Percentiles rank a stretch among this genome's conserved stretches.
phyloP scores from a whole-genome alignment of 2,113 vertebrate species.

The Capreolus pygargus region DNA sequence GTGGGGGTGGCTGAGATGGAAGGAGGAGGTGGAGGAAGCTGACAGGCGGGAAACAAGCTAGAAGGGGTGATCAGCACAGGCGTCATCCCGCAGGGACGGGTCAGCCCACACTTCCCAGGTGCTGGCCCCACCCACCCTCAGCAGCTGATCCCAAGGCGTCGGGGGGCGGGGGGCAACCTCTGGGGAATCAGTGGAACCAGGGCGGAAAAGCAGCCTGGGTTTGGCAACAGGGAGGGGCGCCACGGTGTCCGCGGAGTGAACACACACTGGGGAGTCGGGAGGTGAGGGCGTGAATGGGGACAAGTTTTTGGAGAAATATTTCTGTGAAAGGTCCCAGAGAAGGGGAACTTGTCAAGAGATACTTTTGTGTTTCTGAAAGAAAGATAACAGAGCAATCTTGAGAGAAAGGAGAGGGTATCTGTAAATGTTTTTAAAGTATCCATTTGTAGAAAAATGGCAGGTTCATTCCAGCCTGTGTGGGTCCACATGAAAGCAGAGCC shows the following conservation, averaged over 20 bases:
- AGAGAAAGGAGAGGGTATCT: background rate
- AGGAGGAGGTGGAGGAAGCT: background rate
- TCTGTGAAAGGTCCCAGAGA: background rate
- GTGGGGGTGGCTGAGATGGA: background rate
- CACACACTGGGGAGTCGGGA: background rate
- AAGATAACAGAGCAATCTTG: background rate
- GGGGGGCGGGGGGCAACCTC: background rate
- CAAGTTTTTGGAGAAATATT: background rate
- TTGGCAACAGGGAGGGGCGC: background rate
- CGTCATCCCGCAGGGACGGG: accelerated
- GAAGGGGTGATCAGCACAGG: background rate
- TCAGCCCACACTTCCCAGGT: background rate
- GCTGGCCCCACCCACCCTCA: background rate
- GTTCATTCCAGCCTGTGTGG: background rate
- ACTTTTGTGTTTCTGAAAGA: background rate
- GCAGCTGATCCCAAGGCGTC: background rate
- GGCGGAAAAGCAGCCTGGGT: background rate
- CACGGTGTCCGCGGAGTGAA: accelerated
- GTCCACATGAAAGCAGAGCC: accelerated
- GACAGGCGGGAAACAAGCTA: background rate
- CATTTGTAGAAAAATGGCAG: accelerated
- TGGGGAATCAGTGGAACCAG: background rate
- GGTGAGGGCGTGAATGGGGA: accelerated
- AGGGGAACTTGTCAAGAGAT: background rate
- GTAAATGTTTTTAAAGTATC: background rate